A percentile compares a stretch with the other conserved stretches of the same genome.
phyloP scores from a whole-genome alignment of 2,888 invertebrate genomes.

The Amiota communis region DNA sequence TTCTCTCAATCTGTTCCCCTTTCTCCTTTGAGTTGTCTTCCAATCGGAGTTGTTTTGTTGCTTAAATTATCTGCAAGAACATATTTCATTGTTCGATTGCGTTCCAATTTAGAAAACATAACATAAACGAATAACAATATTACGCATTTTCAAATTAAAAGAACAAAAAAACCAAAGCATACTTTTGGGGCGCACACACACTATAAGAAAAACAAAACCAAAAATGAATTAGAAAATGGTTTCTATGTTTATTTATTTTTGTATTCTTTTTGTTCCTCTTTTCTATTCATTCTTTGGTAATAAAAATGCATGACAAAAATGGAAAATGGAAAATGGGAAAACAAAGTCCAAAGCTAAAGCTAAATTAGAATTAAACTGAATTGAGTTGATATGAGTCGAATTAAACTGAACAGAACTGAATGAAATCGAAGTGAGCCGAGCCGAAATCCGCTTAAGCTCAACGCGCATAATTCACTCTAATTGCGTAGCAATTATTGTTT shows the following conservation, averaged over 20 bases:
- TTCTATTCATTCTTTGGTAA: not conserved
- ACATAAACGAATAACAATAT: conserved; percentile 32
- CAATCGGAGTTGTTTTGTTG: too few species aligned
- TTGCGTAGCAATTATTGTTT: conserved; percentile 24
- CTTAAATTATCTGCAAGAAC: conserved; percentile 1
- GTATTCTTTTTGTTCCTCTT: not conserved
- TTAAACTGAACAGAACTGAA: not conserved
- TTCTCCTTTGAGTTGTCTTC: too few species aligned
- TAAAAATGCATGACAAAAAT: not conserved
- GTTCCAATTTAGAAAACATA: conserved; percentile 42
- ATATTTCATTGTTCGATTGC: conserved; percentile 14
- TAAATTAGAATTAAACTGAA: too few species aligned
- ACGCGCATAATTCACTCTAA: conserved; percentile 23
- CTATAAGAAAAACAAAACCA: too few species aligned
- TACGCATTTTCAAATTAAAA: not conserved
- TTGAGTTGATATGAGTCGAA: too few species aligned
- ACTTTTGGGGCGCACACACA: too few species aligned
- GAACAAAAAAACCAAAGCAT: too few species aligned
- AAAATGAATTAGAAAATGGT: too few species aligned
- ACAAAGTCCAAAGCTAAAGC: not conserved
- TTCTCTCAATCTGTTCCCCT: too few species aligned
- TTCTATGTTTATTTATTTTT: too few species aligned
- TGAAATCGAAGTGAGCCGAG: not conserved
- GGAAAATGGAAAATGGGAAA: not conserved
- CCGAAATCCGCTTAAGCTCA: conserved; percentile 7